A percentile compares a stretch with the other conserved stretches of the same genome.
These are phyloP conservation scores for Bufo gargarizans DNA, from an alignment of 2,113 vertebrate genomes.

Conservation along the genomic window DNA sequence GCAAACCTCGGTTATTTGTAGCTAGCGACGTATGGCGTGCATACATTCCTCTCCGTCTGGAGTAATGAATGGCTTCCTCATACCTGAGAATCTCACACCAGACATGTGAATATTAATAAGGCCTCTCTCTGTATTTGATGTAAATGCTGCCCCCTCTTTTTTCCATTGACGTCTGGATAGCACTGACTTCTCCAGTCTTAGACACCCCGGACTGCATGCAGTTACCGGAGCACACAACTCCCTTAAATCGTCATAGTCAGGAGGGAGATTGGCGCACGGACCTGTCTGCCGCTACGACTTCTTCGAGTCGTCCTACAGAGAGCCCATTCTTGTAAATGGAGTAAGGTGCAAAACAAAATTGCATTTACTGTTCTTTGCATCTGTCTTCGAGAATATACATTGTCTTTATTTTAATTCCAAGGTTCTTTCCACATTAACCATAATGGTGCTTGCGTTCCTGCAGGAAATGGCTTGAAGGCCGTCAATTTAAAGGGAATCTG, in stretches of 20 bases:
- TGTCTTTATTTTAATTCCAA: too few relatives aligned
- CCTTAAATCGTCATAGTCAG: constrained; percentile 29
- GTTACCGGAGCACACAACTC: neutral
- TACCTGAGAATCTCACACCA: constrained; percentile 9
- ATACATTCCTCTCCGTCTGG: constrained; percentile 25
- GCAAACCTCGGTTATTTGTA: neutral
- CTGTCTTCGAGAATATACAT: neutral
- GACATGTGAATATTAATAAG: constrained; percentile 30
- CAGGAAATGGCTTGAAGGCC: too few relatives aligned
- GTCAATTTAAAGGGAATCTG: too few relatives aligned
- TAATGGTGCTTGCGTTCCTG: too few relatives aligned
- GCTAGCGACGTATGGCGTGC: neutral
- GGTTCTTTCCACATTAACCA: too few relatives aligned
- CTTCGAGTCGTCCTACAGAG: neutral
- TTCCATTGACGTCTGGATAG: constrained; percentile 26
- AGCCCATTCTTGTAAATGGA: neutral
- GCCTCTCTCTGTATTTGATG: neutral
- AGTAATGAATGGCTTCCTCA: constrained; percentile 28
- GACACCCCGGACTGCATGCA: constrained; percentile 18
- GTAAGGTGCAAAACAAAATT: neutral
- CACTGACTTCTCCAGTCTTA: neutral
- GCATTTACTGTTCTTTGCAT: neutral
- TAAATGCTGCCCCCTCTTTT: neutral
- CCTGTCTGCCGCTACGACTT: neutral
- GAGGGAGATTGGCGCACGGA: neutral